These are phyloP conservation scores for Rhopilema esculentum DNA, from an alignment of 30 jellyfish, hydroid and myxozoan genomes.

Conservation along the genomic window DNA sequence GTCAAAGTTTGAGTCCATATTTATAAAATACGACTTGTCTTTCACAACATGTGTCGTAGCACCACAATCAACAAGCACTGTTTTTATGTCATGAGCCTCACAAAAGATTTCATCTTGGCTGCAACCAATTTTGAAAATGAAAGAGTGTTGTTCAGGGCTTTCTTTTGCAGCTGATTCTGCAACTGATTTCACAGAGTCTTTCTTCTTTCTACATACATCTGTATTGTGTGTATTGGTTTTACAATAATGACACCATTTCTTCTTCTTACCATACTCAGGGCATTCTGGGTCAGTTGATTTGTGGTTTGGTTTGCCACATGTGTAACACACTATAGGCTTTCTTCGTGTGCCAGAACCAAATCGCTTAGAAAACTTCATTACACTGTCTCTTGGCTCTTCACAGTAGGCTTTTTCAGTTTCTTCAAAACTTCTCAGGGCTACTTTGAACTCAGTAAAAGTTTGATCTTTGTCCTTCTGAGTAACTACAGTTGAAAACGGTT, in stretches of 20 bases:
- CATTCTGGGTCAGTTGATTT: conserved; percentile 2
- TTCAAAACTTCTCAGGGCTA: conserved; percentile 36
- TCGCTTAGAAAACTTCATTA: conserved; percentile 1
- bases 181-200: conserved; percentile 36
- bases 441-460: conserved; percentile 34
- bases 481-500: conserved; percentile 25
- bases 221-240: conserved; percentile 47
- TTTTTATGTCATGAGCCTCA: not conserved
- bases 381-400: conserved; percentile 22
- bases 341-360: not conserved
- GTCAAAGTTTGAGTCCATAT: conserved; percentile 29
- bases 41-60: conserved; percentile 32
- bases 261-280: conserved; percentile 1
- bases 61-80: conserved; percentile 26
- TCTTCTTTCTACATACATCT: conserved; percentile 29
- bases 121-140: not conserved
- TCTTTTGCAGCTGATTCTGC: not conserved
- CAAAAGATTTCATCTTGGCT: not conserved
- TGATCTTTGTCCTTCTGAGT: conserved; percentile 30
- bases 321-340: not conserved
- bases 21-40: conserved; percentile 14
- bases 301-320: not conserved
- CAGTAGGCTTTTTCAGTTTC: conserved; percentile 20
- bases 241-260: conserved; percentile 55
- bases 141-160: not conserved